phyloP scores from a whole-genome alignment of 2,797 vertebrate species.

The Ficedula albicollis region DNA sequence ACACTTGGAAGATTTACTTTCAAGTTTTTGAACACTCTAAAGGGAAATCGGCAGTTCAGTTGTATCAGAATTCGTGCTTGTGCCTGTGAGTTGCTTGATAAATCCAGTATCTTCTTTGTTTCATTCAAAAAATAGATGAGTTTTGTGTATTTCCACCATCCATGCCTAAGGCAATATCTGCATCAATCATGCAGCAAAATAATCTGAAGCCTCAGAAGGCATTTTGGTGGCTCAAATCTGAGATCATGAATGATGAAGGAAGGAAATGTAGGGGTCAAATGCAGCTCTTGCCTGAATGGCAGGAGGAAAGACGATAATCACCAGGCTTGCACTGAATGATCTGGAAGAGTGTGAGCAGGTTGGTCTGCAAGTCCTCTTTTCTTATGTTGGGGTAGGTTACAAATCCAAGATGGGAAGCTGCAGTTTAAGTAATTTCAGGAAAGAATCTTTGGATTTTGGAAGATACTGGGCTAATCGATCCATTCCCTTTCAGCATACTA shows the following conservation, averaged over 20 bases:
- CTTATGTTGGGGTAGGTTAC: neutral
- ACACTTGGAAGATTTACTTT: neutral
- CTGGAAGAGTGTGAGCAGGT: neutral
- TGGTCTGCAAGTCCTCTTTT: neutral
- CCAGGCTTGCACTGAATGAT: neutral
- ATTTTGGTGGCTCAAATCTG: neutral
- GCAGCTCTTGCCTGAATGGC: neutral
- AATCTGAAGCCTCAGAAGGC: neutral
- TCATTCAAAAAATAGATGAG: neutral
- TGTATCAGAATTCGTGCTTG: neutral
- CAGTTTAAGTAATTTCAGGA: neutral
- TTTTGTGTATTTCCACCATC: neutral
- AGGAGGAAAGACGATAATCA: neutral
- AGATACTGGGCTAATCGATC: neutral
- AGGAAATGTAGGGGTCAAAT: neutral
- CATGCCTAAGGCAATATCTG: neutral
- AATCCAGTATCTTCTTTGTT: neutral
- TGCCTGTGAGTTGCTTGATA: slow-evolving; percentile 3
- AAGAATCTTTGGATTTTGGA: neutral
- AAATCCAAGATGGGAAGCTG: neutral
- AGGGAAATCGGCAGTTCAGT: neutral
- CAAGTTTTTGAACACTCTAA: neutral
- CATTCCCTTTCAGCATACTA: neutral
- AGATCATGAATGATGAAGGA: neutral
- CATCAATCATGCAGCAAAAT: neutral